Conservation (phyloP, 2,113 vertebrate genomes). For the Sitta europaea region DNA sequence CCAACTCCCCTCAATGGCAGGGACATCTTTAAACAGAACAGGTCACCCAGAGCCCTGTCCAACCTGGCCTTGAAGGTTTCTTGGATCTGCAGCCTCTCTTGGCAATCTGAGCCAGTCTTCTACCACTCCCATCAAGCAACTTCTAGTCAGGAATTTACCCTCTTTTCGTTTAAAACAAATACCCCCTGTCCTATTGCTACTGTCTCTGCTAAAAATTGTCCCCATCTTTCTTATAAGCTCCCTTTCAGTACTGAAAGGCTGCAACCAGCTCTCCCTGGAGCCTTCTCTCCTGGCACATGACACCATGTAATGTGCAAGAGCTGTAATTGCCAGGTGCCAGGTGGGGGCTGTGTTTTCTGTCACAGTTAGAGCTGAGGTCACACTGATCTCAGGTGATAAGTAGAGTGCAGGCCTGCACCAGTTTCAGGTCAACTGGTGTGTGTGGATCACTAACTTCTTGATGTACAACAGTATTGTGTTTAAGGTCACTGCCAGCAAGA, state of each 20-base stretch:
- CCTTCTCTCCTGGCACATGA: background rate
- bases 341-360: background rate
- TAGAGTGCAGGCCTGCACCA: background rate
- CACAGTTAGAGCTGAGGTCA: background rate
- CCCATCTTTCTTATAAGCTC: background rate
- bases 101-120: background rate
- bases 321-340: background rate
- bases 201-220: background rate
- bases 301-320: background rate
- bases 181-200: accelerated
- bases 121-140: background rate
- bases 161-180: background rate
- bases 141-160: background rate
- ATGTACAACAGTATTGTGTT: background rate
- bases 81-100: background rate
- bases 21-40: background rate
- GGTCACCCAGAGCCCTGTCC: background rate
- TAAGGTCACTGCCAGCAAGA: background rate
- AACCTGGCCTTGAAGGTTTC: background rate
- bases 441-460: background rate
- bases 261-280: background rate
- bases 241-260: background rate
- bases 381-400: background rate
- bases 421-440: background rate
- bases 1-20: background rate